Evolutionary conservation across 2,113 vertebrate species (phyloP).

Genomic region (Gnathonemus echidnorhynchus): DNA sequence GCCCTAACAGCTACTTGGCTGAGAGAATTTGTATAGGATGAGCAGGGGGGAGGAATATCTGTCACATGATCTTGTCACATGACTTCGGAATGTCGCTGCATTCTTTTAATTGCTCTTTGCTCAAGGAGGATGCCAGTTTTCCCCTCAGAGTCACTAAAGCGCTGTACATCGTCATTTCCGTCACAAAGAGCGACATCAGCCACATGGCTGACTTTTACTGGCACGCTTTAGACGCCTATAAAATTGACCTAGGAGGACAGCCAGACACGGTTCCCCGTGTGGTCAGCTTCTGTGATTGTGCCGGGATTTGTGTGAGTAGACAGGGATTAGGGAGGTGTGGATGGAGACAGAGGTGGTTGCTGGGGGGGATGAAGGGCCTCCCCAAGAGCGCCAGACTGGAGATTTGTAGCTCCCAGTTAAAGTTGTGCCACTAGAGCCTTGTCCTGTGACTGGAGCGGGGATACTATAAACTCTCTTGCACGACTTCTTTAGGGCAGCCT

Average conservation of each 20-base stretch:
- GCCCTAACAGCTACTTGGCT: background rate
- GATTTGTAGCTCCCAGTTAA: constrained; percentile 39
- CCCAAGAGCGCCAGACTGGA: constrained; percentile 38
- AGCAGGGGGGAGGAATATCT: background rate
- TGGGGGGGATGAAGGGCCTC: constrained; percentile 8
- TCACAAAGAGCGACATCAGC: background rate
- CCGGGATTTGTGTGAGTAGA: constrained; percentile 25
- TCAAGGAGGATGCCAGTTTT: background rate
- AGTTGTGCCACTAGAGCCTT: constrained; percentile 40
- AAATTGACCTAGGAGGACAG: constrained; percentile 25
- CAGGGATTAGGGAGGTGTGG: background rate
- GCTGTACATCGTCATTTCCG: background rate
- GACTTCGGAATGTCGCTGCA: background rate
- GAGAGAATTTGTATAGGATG: background rate
- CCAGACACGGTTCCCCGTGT: background rate
- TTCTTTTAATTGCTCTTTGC: background rate
- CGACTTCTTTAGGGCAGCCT: background rate
- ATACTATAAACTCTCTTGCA: constrained; percentile 34
- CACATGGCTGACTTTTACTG: background rate
- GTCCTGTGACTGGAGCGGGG: constrained; percentile 28
- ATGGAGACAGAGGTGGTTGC: background rate
- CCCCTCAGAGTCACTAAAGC: background rate
- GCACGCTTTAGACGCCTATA: constrained; percentile 33
- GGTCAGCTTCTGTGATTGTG: constrained; percentile 3
- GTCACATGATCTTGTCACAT: background rate